Evolutionary conservation across 30 jellyfish, hydroid and myxozoan species (phyloP), one percentile per base, ranked within the genome.

Genomic region (Aurelia sp.): DNA sequence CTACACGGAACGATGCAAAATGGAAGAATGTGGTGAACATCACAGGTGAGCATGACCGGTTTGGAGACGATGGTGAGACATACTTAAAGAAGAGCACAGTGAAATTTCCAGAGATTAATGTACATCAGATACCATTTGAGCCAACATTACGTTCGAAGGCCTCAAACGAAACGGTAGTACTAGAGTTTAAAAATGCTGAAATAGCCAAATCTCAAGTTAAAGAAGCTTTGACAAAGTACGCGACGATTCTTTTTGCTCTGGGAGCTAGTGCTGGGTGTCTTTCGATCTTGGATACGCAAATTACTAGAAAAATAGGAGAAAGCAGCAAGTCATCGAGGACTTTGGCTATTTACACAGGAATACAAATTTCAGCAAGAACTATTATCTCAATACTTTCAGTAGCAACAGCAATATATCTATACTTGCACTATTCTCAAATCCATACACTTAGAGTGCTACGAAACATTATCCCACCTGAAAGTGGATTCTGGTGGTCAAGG

Each of bases 241-340:
- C 98, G 65, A 92, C 98, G 8, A 80, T 92, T 44, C 85, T 92
- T 66, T 87, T 92, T 67, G 79, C 75, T 18, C 80, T 86, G 7
- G 96, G 97, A 21, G 91, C 85, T 9, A 31, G 82, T n/a, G 98
- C 98, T 18, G 91, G 87, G 8, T 40, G 77, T 21, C 50, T 82
- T 27, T 88, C 97, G 21, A 75, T 86, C 13, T 35, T 88, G 33
- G 98, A 92, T 55, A 65, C 96, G 51, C 96, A 92, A 76, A 85
- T 92, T 59, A 83, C 97, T 40, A 76, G 20, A 20, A 51, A 61
- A 59, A 17, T 79, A 50, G 17, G 20, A 19, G 24, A 51, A 18
- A 53, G 75, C 3, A 72, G 67, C 31, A 68, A 67, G 9, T 70
- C 74, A 38, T 53, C 52, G 81, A 85, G 81, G 10, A 80, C 67